These are phyloP conservation scores for Erebia aethiops DNA, from an alignment of 2,888 invertebrate species.

Conservation along the genomic window DNA sequence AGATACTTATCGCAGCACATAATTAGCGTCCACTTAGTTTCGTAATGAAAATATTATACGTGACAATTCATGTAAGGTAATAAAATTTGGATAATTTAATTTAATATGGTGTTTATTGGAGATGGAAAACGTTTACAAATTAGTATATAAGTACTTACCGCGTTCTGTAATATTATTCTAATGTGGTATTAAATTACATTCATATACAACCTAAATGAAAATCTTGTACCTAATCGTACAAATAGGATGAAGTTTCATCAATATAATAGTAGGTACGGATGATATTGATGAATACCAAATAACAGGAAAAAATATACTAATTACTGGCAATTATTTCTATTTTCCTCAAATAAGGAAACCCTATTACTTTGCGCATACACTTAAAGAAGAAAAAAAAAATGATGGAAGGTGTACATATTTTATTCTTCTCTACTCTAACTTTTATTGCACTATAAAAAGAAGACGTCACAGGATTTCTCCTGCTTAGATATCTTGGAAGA, in stretches of 20 bases:
- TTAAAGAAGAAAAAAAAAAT: no score
- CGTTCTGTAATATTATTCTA: not conserved
- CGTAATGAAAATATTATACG: slow-evolving; percentile 34
- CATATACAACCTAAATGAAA: no score
- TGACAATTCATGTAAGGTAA: slow-evolving; percentile 28
- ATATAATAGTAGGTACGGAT: not conserved
- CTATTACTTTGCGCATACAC: no score
- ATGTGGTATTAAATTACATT: not conserved
- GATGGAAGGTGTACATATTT: no score
- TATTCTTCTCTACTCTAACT: no score
- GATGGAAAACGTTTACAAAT: slow-evolving; percentile 6
- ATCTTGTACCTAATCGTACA: no score
- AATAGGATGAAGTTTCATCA: no score
- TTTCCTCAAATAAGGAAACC: not conserved
- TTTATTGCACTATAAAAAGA: not conserved
- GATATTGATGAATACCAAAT: not conserved
- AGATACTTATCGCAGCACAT: slow-evolving; percentile 47
- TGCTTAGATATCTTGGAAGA: not conserved
- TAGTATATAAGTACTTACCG: slow-evolving; percentile 10
- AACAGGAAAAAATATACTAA: not conserved
- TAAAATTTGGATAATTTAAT: slow-evolving; percentile 25
- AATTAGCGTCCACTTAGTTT: slow-evolving; percentile 31
- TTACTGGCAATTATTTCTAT: not conserved
- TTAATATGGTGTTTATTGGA: slow-evolving; percentile 24
- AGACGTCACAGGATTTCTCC: not conserved